Evolutionary conservation across 2,797 vertebrate genomes (phyloP).

Genomic region (Anguilla marmorata): DNA sequence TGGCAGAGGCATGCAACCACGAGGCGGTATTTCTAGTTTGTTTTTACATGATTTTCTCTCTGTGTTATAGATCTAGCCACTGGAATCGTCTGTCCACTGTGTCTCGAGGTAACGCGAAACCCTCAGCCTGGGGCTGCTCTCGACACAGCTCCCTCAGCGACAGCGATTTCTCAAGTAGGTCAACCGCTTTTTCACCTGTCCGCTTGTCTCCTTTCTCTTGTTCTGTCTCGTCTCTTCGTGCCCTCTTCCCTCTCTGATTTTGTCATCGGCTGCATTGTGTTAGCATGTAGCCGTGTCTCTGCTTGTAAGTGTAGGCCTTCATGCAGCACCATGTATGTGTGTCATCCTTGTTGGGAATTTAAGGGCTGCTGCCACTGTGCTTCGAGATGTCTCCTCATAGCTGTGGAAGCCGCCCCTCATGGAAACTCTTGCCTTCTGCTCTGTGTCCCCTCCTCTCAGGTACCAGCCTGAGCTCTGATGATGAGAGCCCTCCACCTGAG

Average conservation of each 20-base stretch:
- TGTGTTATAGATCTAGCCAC: constrained; percentile 17
- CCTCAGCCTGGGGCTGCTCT: constrained; percentile 64
- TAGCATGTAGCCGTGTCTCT: neutral
- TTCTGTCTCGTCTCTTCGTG: neutral
- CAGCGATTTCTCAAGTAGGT: constrained; percentile 72
- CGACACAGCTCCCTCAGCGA: constrained; percentile 68
- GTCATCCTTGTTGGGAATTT: neutral
- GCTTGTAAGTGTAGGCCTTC: neutral
- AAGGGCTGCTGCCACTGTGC: neutral
- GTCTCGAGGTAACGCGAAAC: constrained; percentile 36
- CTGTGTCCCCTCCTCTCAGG: constrained; percentile 42
- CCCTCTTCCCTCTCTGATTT: neutral
- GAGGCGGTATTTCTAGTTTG: neutral
- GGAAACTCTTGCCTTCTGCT: neutral
- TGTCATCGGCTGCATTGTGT: neutral
- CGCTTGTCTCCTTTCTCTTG: neutral
- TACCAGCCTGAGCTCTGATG: constrained; percentile 82
- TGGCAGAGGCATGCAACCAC: too few species aligned
- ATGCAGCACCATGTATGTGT: neutral
- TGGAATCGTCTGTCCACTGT: constrained; percentile 24
- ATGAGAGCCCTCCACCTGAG: constrained; percentile 71
- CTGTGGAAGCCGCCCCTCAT: neutral
- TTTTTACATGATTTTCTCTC: neutral
- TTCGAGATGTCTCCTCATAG: neutral
- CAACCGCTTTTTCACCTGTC: constrained; percentile 33